Conservation (phyloP, 2,888 invertebrate species). For the Elegia similella region DNA sequence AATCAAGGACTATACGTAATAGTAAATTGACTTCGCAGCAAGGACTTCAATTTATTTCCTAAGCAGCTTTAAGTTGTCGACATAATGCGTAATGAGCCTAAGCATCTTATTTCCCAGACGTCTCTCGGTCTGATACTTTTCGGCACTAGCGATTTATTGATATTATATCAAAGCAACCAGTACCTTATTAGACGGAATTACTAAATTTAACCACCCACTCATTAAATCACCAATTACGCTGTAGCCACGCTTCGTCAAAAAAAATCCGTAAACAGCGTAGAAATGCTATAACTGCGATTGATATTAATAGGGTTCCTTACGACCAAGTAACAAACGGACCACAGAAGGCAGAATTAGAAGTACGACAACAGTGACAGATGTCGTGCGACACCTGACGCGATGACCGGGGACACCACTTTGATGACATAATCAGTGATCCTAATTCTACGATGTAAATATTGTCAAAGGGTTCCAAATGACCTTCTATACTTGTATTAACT, state of each 20-base stretch:
- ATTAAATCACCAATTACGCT: too few species aligned
- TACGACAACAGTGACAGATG: too few species aligned
- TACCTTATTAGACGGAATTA: constrained; percentile 1
- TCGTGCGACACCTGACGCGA: too few species aligned
- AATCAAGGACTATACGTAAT: too few species aligned
- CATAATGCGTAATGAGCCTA: background rate
- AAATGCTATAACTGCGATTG: background rate
- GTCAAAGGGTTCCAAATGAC: too few species aligned
- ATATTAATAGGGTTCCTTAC: background rate
- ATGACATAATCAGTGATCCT: too few species aligned
- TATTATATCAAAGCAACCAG: constrained; percentile 1
- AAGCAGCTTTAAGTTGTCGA: background rate
- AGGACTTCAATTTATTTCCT: background rate
- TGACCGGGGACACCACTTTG: too few species aligned
- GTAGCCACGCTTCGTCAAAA: background rate
- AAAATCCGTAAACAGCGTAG: background rate
- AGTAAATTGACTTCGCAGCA: background rate
- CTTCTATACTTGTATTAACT: too few species aligned
- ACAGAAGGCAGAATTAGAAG: too few species aligned
- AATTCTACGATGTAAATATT: too few species aligned
- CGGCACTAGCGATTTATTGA: background rate
- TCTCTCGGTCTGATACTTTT: too few species aligned
- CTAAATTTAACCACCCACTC: background rate
- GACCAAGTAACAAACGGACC: too few species aligned
- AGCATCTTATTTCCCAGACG: background rate